Base-by-base conservation (phyloP, 1,140 invertebrate species). In the Drosophila parabipectinata region DNA sequence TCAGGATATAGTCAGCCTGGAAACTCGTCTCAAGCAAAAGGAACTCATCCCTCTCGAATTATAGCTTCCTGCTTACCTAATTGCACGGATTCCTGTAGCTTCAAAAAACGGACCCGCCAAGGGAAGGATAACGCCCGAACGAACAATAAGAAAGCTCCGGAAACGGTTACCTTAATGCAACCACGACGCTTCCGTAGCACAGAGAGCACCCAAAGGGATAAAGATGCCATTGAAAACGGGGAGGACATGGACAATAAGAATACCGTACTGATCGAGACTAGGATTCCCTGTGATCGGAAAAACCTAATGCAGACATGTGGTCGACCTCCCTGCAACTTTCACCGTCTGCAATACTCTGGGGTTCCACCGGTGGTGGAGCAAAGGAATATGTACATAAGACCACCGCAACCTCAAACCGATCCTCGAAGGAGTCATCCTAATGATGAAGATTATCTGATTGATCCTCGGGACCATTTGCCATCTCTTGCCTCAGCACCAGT, bases 111-210 rank as follows among this genome's bases (percentile, higher is more conserved):
- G 6, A 18, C 9, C 37, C 12, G 6, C 0, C 18, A 21, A 30
- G 32, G 21, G 10, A 51, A 56, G n/a, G 18, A 15, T 15, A 18
- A 6, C 8, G 8, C 5, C 1, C 15, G 8, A n/a, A 24, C 8
- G 8, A 37, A 34, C n/a, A 47, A 39, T n/a, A 18, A 15, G 18
- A 45, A 44, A 45, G 37, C 32, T 5, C 9, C 34, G n/a, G 30
- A 73, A 6, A 45, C 53, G 0, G 26, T 55, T 0, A 67, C 78
- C 8, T 10, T 80, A 1, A 37, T 79, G 58, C 30, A 64, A 26
- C 54, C 56, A 2, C 58, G 71, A 6, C 39, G 7, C 3, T 28
- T 80, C 7, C 48, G 57, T 1, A 57, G 47, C 3, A 37, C 12
- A 1, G 30, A 45, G 0, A 71, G 51, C 12, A 15, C 21, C 1